Base-by-base conservation (phyloP, 2,888 invertebrate species). In the Acanthopleura granulata region DNA sequence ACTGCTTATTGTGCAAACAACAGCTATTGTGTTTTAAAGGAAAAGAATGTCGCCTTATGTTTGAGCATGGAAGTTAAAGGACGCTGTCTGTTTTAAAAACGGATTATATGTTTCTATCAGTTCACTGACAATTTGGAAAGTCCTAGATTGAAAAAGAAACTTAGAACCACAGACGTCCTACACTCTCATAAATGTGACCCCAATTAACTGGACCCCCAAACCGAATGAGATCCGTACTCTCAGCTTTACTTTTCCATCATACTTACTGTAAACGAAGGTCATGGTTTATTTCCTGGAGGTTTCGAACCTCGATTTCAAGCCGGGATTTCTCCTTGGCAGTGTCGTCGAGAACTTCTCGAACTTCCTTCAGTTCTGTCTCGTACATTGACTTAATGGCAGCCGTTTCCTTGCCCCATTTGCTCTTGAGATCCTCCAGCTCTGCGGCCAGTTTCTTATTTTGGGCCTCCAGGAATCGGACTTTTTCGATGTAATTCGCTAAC, bases 401-500 rank as follows among this genome's bases (percentile, higher is more conserved):
- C 1, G 90, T 89, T 80, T 88, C 88, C 72, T 87, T 86, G 74
- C 88, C 89, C 88, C 89, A 88, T 83, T 88, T 86, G 27, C 84
- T 85, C 74, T 85, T 88, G 74, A 90, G 82, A 30, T 85, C 85
- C 25, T 90, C 89, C 75, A 91, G 78, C 78, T 91, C 90, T 16
- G 83, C 82, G 66, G 86, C 89, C 66, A 91, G 79, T 78, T 90
- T 89, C 72, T 86, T 82, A 84, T 91, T 91, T 83, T 91, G 91
- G n/a, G 90, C 90, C 80, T 91, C 91, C 74, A 91, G 82, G 78
- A 91, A 91, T 69, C 91, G 83, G 25, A 88, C 87, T 85, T 91
- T 91, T 87, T 92, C 92, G 79, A 92, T 92, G 87, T 92, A 92
- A 85, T 85, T 89, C 77, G 92, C 92, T 75, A 92, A 91, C 73